A percentile compares a stretch with the other conserved stretches of the same genome.
Evolutionary conservation across 2,113 vertebrate species (phyloP).

Genomic region (Sorex fumeus): DNA sequence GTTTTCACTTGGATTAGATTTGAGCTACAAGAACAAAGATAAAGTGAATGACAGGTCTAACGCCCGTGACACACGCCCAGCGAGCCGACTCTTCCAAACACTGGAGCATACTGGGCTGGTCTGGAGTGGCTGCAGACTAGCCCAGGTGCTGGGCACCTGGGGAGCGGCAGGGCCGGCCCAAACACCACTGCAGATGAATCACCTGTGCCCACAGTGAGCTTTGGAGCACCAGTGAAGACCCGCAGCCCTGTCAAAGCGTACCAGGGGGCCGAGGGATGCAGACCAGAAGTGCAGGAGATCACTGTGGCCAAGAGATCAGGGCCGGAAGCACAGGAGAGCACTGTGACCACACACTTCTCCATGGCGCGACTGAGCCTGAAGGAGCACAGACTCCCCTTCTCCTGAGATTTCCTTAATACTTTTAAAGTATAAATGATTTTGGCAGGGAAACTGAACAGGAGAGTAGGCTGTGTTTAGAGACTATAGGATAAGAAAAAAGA

Average conservation of each 20-base stretch:
- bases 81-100: slow-evolving; percentile 32
- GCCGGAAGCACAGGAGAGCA: background rate
- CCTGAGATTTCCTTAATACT: slow-evolving; percentile 81
- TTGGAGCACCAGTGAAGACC: background rate
- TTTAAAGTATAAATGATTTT: slow-evolving; percentile 84
- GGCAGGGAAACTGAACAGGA: slow-evolving; percentile 43
- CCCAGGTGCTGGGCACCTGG: background rate
- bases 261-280: background rate
- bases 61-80: slow-evolving; percentile 22
- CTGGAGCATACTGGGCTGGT: background rate
- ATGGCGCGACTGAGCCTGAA: no score
- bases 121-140: background rate
- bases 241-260: accelerated
- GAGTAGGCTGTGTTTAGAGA: background rate
- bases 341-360: no score
- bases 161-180: background rate
- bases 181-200: no score
- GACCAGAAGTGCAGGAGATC: background rate
- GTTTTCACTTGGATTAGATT: slow-evolving; percentile 93
- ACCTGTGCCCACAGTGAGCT: background rate
- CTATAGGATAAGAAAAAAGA: slow-evolving; percentile 45
- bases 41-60: slow-evolving; percentile 68
- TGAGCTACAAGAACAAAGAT: slow-evolving; percentile 90
- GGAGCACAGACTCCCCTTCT: no score
- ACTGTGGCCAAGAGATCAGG: background rate